Base-by-base conservation (phyloP, 2,113 vertebrate genomes). In the Saiga tatarica region DNA sequence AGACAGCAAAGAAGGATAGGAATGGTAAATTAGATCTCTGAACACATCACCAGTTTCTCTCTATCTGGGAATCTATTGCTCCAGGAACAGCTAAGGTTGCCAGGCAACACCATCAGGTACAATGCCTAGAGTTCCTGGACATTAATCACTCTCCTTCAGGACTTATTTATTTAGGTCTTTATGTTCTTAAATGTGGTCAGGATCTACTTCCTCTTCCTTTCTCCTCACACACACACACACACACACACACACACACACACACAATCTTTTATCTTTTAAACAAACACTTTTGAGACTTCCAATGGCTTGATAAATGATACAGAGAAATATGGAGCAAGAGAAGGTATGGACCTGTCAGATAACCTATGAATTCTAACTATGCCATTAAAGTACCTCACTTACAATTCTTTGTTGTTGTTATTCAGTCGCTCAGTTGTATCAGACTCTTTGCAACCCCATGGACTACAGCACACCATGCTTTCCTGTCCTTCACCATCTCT, bases 21-120 rank as follows among this genome's bases (percentile, higher is more conserved):
- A 28, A 50, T 9, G 26, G 28, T 13, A 50, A 57, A 78, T 39
- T 13, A 76, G 55, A 76, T 85, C 87, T 92, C 53, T 71, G 91
- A 94, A 95, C 57, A 91, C 55, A 98, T 59, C 0, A 42, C 67
- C 87, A 89, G 57, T 78, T 84, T 87, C 0, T 9, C 52, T 55
- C 64, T 93, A 71, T 59, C 71, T 89, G 78, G 53, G 57, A 93
- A 47, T 91, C 93, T 78, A 78, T 26, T 13, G 96, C 74, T 96
- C 89, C 86, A 92, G 98, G 94, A 87, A 96, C 91, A 57, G 95
- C 60, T 84, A 30, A 87, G 95, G 91, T 97, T 98, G 97, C 98
- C 97, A 98, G 94, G 98, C 98, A 98, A 98, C 95, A 96, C 62
- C 97, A 98, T 96, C 97, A 97, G 97, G 0, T 2, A 92, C 45